These are phyloP conservation scores for Cynoglossus semilaevis DNA, from an alignment of 2,113 vertebrate species.

Conservation along the genomic window DNA sequence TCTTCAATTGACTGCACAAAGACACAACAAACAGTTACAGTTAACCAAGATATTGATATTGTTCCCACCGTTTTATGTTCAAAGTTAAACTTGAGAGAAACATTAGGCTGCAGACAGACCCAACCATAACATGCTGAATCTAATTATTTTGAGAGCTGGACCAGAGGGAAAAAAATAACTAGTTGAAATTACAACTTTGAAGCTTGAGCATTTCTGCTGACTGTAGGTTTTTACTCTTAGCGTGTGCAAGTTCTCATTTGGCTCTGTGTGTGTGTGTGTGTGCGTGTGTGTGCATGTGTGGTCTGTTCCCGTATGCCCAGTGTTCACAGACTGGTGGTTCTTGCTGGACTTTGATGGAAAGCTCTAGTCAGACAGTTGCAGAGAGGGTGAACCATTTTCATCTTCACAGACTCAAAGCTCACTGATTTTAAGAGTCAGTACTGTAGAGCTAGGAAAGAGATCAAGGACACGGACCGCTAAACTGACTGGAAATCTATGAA, in stretches of 20 bases:
- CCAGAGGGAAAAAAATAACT: background rate
- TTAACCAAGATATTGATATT: too few species aligned
- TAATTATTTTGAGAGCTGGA: too few species aligned
- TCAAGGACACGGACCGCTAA: background rate
- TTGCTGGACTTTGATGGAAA: conserved; percentile 29
- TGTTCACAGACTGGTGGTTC: conserved; percentile 20
- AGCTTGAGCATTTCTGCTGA: conserved; percentile 23
- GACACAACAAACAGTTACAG: background rate
- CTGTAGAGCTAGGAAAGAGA: conserved; percentile 2
- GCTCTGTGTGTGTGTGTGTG: conserved; percentile 19
- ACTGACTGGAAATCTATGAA: too few species aligned
- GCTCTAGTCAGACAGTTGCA: conserved; percentile 17
- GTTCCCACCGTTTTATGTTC: too few species aligned
- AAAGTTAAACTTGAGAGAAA: too few species aligned
- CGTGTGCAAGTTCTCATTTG: background rate
- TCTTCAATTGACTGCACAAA: conserved; percentile 87
- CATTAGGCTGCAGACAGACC: too few species aligned
- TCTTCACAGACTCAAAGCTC: background rate
- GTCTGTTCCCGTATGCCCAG: conserved; percentile 32
- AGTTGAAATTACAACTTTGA: conserved; percentile 1
- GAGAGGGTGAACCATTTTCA: conserved; percentile 24
- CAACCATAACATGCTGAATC: background rate
- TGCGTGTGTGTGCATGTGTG: conserved; percentile 25
- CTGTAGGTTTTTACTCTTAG: conserved; percentile 7
- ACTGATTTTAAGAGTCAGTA: conserved; percentile 28